Evolutionary conservation across 2,797 vertebrate genomes (phyloP).

Genomic region (Sorex maritimensis): DNA sequence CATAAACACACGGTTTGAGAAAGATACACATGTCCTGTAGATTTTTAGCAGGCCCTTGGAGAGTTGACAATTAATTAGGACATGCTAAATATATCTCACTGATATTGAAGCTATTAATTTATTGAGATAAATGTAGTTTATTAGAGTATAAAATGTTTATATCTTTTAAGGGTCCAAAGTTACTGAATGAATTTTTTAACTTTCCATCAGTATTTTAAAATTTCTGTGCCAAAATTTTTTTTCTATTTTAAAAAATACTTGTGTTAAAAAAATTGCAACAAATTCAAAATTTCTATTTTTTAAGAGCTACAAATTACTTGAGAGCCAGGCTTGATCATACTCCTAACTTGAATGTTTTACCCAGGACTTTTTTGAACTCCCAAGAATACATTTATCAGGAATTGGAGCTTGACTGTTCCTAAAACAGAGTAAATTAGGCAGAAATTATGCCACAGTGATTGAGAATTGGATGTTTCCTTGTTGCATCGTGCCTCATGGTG

Average conservation of each 20-base stretch:
- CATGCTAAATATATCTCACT: neutral
- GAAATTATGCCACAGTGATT: neutral
- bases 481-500: neutral
- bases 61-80: neutral
- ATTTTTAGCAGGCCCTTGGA: neutral
- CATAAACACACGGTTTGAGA: conserved; percentile 31
- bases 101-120: neutral
- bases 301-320: neutral
- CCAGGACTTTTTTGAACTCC: neutral
- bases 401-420: neutral
- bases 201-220: conserved; percentile 20
- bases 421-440: neutral
- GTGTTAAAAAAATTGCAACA: neutral
- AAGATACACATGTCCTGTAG: conserved; percentile 3
- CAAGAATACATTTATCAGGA: neutral
- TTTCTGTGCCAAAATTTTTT: neutral
- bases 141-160: no score
- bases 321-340: neutral
- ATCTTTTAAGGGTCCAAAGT: no score
- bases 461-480: neutral
- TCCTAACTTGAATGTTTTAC: neutral
- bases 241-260: no score
- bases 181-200: neutral
- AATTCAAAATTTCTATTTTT: neutral
- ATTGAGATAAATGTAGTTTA: no score